Conservation (phyloP, 2,888 invertebrate genomes). For the Aradus depressus region DNA sequence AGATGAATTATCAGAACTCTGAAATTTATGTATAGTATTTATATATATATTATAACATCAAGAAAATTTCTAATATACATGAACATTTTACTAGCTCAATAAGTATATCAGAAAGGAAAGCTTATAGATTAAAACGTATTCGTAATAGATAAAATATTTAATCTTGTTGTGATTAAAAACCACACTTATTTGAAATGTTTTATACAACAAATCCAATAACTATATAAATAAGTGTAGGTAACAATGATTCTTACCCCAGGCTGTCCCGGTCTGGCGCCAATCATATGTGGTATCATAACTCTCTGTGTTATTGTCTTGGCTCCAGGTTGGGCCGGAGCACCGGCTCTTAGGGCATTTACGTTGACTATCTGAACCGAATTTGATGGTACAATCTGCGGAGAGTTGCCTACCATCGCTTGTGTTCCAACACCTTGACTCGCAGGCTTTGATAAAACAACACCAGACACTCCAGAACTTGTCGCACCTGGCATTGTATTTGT, state of each 20-base stretch:
- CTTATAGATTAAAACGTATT: too few species aligned
- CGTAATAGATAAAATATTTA: neutral
- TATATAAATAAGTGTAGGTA: neutral
- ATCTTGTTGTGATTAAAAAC: neutral
- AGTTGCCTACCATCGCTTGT: constrained; percentile 49
- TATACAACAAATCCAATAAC: neutral
- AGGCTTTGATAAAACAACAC: constrained; percentile 52
- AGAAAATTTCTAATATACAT: too few species aligned
- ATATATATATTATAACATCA: too few species aligned
- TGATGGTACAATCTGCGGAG: constrained; percentile 51
- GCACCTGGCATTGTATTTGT: constrained; percentile 32
- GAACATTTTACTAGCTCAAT: too few species aligned
- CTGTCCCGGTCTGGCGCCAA: constrained; percentile 67
- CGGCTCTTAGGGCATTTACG: constrained; percentile 51
- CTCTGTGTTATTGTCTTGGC: constrained; percentile 70
- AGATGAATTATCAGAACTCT: too few species aligned
- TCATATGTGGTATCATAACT: constrained; percentile 67
- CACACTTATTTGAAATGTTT: neutral
- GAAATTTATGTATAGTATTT: too few species aligned
- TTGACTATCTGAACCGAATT: constrained; percentile 81
- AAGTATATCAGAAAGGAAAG: too few species aligned
- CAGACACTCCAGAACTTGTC: constrained; percentile 40
- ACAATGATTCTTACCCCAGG: constrained; percentile 56
- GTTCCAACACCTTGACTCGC: constrained; percentile 45
- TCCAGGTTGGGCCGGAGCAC: constrained; percentile 49